Evolutionary conservation across 1,140 invertebrate genomes (phyloP).

Genomic region (Hylaeus volcanicus): DNA sequence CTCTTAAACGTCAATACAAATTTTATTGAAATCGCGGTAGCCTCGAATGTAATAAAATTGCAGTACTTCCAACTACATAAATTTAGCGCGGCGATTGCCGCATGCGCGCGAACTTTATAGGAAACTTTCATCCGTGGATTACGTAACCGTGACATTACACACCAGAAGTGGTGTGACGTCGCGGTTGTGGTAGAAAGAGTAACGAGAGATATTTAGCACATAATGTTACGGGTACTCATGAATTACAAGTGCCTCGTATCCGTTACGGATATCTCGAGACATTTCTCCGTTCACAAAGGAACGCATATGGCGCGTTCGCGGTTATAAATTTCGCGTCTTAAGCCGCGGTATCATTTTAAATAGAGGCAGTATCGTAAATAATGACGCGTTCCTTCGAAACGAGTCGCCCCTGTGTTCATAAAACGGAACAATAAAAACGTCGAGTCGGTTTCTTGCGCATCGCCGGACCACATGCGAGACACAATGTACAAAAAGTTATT

Average conservation of each 20-base stretch:
- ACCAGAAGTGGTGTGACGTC: slow-evolving; percentile 2
- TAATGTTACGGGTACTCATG: slow-evolving; percentile 43
- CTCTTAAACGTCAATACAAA: too few relatives aligned
- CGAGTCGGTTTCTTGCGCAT: not conserved
- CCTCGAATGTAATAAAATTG: too few relatives aligned
- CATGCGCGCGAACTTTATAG: not conserved
- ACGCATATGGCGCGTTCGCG: slow-evolving; percentile 24
- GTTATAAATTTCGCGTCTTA: slow-evolving; percentile 47
- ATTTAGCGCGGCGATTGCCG: not conserved
- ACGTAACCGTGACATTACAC: not conserved
- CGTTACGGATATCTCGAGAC: slow-evolving; percentile 35
- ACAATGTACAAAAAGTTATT: slow-evolving; percentile 6
- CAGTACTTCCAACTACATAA: too few relatives aligned
- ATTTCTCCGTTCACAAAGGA: slow-evolving; percentile 29
- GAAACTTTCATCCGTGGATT: not conserved
- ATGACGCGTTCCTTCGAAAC: slow-evolving; percentile 36
- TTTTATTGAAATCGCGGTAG: too few relatives aligned
- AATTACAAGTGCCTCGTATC: slow-evolving; percentile 42
- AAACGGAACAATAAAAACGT: slow-evolving; percentile 33
- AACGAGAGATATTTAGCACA: slow-evolving; percentile 39
- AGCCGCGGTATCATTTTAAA: slow-evolving; percentile 45
- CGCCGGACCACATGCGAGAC: not conserved
- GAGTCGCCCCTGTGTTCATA: slow-evolving; percentile 19
- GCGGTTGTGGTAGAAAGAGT: slow-evolving; percentile 11
- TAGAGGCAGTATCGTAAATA: slow-evolving; percentile 48